Evolutionary conservation across 2,113 vertebrate species (phyloP).

Genomic region (Phasianus colchicus): DNA sequence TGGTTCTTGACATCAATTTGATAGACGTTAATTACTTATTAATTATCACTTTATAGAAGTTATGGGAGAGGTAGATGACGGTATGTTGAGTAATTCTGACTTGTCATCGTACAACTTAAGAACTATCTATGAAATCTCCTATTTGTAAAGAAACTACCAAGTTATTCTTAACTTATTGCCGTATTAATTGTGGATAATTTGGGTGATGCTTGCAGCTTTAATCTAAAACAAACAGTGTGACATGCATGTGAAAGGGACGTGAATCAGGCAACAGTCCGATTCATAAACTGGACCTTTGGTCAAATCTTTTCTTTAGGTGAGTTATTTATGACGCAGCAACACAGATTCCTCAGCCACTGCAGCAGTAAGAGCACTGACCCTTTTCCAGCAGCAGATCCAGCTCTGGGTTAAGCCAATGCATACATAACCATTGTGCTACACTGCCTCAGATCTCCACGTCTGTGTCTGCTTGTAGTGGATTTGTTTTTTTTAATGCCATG

Average conservation of each 20-base stretch:
- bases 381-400: not conserved
- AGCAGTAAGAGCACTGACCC: not conserved
- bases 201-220: not conserved
- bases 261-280: not conserved
- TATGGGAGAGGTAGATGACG: not conserved
- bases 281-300: not conserved
- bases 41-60: not conserved
- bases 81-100: accelerated
- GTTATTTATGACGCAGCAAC: accelerated
- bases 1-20: not conserved
- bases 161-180: not conserved
- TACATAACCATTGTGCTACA: not conserved
- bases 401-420: not conserved
- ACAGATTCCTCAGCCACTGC: not conserved
- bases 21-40: not conserved
- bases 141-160: not conserved
- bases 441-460: not conserved
- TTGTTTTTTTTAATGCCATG: not conserved
- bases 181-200: not conserved
- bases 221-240: not conserved
- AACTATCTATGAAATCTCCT: not conserved
- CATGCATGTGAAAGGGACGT: not conserved
- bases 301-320: not conserved
- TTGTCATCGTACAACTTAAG: not conserved
- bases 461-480: not conserved